phyloP scores from a whole-genome alignment of 1,140 invertebrate species.

The Saccostrea cuccullata region DNA sequence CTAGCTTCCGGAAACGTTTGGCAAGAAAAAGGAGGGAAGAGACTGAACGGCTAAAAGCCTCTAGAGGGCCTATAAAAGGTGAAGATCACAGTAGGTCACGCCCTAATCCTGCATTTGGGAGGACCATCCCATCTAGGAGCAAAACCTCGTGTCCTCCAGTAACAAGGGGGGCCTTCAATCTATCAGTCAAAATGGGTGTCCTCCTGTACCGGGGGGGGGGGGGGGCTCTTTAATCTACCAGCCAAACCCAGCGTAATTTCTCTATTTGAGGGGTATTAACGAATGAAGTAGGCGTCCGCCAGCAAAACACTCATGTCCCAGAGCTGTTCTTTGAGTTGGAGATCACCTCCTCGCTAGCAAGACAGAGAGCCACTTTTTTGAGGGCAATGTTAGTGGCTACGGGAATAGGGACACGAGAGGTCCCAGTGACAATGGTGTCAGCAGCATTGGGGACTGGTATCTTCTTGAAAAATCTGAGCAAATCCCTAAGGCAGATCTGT shows the following conservation, averaged over 20 bases:
- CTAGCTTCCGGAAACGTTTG: background rate
- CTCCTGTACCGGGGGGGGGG: too few species aligned
- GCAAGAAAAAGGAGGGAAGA: background rate
- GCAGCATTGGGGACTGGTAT: background rate
- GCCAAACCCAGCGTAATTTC: background rate
- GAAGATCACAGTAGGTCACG: background rate
- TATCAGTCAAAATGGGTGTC: too few species aligned
- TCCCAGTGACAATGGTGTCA: background rate
- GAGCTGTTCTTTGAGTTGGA: background rate
- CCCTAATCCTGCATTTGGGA: background rate
- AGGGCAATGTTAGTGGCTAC: background rate
- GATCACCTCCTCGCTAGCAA: background rate
- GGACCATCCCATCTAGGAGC: too few species aligned
- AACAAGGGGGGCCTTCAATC: too few species aligned
- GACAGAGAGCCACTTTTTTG: background rate
- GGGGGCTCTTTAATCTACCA: background rate
- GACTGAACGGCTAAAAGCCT: too few species aligned
- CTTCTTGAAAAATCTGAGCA: background rate
- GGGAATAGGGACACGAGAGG: background rate
- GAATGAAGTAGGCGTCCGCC: background rate
- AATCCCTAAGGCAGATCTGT: too few species aligned
- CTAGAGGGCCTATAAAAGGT: background rate
- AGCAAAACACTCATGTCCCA: background rate
- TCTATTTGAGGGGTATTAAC: background rate
- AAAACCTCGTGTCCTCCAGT: too few species aligned